Base-by-base conservation (phyloP, 2,113 vertebrate genomes). In the Pipa parva region DNA sequence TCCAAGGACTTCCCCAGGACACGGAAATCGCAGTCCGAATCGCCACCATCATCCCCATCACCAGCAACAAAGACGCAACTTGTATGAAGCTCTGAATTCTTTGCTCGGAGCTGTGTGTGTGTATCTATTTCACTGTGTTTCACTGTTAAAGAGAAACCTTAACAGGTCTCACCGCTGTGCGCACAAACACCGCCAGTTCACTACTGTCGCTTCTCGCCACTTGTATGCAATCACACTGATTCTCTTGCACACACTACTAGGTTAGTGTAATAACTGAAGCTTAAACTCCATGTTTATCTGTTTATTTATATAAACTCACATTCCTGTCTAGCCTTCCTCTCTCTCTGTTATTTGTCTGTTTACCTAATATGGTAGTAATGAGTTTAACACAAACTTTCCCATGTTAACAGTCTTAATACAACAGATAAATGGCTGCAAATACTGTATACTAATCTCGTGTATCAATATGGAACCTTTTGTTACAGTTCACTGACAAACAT, bases 21-120 rank as follows among this genome's bases (percentile, higher is more conserved):
- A 85, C 93, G 93, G 85, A 97, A 91, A 80, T 88, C 94, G 50
- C 78, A 94, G 81, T 90, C 92, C 65, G 95, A 97, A 51, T 97
- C 92, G 21, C 92, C 95, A 42, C 93, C 95, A 0, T 90, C 92
- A 39, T 94, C 93, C 75, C 93, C 95, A 62, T 94, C 95, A 77
- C 90, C 87, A 49, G 92, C 89, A 39, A 90, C 92, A 84, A 97
- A 93, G 92, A 93, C 89, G 1, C 88, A 52, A 18, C 65, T 46
- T 42, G 65, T 69, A 69, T 20, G 64, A 22, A 39, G 36, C 45
- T 39, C 12, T 68, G 17, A 12, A 45, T 50, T 58, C 3, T 63
- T 36, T n/a, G 12, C 21, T 37, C 20, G 11, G 48, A 15, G 31
- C 65, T 75, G 69, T 3, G 54, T 75, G 73, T 73, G 76, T 63